Percentiles rank a stretch among this genome's conserved stretches.
Evolutionary conservation across 2,888 invertebrate species (phyloP).

Genomic region (Epinotia bilunana): DNA sequence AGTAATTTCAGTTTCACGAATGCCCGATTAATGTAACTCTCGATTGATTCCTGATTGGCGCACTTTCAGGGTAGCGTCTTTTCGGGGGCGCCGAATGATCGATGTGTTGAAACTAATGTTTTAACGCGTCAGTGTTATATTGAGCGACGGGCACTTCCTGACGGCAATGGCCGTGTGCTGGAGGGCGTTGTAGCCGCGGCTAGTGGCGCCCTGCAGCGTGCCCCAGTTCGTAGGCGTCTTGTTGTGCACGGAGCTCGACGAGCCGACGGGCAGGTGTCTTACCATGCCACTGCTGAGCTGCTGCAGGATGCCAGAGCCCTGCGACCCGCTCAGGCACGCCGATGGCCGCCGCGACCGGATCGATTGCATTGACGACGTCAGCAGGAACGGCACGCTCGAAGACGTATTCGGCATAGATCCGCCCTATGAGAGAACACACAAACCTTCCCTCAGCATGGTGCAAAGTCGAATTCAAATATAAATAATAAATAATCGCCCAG

Average conservation of each 20-base stretch:
- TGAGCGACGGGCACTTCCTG: constrained; percentile 91
- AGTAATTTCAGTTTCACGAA: constrained; percentile 7
- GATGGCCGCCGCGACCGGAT: constrained; percentile 90
- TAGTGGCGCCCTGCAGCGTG: constrained; percentile 79
- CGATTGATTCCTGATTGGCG: background rate
- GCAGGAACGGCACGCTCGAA: constrained; percentile 93
- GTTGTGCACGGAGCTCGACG: constrained; percentile 85
- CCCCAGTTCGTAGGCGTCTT: constrained; percentile 77
- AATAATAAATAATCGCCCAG: background rate
- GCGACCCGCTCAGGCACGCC: constrained; percentile 87
- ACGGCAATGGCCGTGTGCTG: constrained; percentile 84
- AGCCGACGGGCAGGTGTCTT: constrained; percentile 90
- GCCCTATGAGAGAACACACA: constrained; percentile 85
- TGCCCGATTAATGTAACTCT: background rate
- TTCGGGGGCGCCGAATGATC: constrained; percentile 35
- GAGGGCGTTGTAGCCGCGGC: constrained; percentile 82
- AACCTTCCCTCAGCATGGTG: constrained; percentile 2
- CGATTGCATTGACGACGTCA: constrained; percentile 85
- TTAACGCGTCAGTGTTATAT: constrained; percentile 87
- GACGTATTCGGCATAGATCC: constrained; percentile 96
- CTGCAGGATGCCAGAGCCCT: constrained; percentile 91
- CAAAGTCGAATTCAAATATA: background rate
- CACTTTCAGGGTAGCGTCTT: constrained; percentile 31
- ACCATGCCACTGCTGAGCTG: constrained; percentile 97
- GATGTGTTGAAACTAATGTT: constrained; percentile 42